Base-by-base conservation (phyloP, 2,797 vertebrate genomes). In the Syngnathus rostellatus region DNA sequence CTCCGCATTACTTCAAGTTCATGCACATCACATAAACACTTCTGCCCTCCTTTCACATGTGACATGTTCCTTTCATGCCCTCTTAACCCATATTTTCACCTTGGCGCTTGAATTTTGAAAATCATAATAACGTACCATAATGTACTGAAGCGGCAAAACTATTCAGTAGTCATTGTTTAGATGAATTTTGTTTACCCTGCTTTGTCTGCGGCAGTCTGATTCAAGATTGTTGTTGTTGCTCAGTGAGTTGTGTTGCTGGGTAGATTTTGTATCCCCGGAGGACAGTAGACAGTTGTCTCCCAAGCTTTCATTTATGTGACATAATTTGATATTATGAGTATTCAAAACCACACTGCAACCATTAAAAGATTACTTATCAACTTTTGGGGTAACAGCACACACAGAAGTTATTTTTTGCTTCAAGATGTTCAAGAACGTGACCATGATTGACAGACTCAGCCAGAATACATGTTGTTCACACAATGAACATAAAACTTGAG, bases 1-100 rank as follows among this genome's bases (percentile, higher is more conserved):
- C 58, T 58, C 83, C 82, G 87, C 83, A 89, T 91, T 91, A 89
- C 79, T 91, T 89, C 88, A 87, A 80, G 87, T 86, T 85, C 83
- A 72, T 86, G 80, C 87, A 81, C 83, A 85, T 69, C 16, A 68
- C 66, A 72, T 84, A 86, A 90, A 88, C 83, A 87, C 70, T 70
- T 60, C 21, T 81, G 70, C 73, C 79, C 79, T 82, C 76, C 63
- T 81, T 81, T 68, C 68, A 69, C 64, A 46, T 71, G 53, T n/a
- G 25, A 62, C 65, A 57, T 40, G n/a, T 48, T 59, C 48, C 17
- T 51, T 48, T 14, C 54, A 23, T 9, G 8, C 37, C 31, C 37
- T 55, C n/a, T 17, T 40, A n/a, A 55, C 21, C n/a, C 6, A 51
- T n/a, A 31, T 64, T 64, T 48, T 10, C 63, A 64, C 16, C 46